Conservation (phyloP, 2,797 vertebrate species). For the Loris lydekkerianus region DNA sequence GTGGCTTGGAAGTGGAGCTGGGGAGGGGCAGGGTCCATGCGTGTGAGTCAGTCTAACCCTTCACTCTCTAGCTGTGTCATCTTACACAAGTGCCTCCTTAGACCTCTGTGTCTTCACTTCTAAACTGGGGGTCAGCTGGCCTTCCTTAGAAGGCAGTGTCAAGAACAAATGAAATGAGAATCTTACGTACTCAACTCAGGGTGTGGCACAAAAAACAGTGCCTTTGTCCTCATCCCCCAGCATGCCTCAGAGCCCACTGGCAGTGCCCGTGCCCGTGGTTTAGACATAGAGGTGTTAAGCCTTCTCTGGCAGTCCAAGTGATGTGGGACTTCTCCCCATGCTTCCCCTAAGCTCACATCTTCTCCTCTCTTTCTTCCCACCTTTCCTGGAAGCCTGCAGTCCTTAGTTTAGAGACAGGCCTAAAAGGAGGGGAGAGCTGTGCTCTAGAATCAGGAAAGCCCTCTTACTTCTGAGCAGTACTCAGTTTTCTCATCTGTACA, state of each 20-base stretch:
- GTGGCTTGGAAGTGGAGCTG: neutral
- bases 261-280: neutral
- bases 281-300: neutral
- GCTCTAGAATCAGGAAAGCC: neutral
- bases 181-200: neutral
- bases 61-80: neutral
- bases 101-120: neutral
- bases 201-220: neutral
- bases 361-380: neutral
- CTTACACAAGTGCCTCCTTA: neutral
- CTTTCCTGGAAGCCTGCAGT: neutral
- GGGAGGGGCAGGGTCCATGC: neutral
- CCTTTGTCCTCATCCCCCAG: neutral
- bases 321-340: neutral
- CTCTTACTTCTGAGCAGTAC: neutral
- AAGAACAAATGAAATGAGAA: neutral
- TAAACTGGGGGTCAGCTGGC: neutral
- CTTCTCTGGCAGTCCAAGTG: neutral
- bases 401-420: neutral
- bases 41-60: neutral
- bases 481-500: neutral
- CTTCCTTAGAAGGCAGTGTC: neutral
- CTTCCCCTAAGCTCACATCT: neutral
- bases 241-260: neutral
- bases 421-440: neutral